Conservation (phyloP, 2,113 vertebrate genomes). For the Dromas ardeola region DNA sequence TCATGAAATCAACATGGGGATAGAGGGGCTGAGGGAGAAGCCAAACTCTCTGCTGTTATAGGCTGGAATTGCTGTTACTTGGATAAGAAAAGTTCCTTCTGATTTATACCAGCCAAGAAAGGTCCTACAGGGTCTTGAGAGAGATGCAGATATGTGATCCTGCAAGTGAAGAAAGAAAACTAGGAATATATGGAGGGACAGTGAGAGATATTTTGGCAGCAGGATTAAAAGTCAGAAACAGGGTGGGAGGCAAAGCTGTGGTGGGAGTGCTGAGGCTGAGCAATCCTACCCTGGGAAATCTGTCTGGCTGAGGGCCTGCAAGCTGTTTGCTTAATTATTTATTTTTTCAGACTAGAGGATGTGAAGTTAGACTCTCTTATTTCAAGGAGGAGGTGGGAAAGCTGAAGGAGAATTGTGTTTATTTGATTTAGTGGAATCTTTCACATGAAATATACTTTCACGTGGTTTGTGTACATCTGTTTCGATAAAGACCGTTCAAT, state of each 20-base stretch:
- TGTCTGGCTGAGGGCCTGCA: background rate
- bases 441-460: background rate
- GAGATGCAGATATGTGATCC: background rate
- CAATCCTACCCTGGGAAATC: slow-evolving; percentile 17
- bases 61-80: background rate
- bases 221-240: background rate
- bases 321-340: background rate
- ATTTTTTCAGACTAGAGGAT: background rate
- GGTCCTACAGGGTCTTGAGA: slow-evolving; percentile 31
- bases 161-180: background rate
- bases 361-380: background rate
- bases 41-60: background rate
- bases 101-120: background rate
- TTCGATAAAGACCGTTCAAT: background rate
- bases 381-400: background rate
- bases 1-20: background rate
- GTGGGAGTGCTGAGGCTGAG: background rate
- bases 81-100: background rate
- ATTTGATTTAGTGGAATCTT: background rate
- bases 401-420: background rate
- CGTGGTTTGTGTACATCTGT: fast-evolving
- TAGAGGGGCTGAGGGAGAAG: background rate
- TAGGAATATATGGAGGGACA: background rate
- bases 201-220: background rate
- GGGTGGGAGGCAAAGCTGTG: background rate